Percentiles rank a stretch among this genome's conserved stretches.
Evolutionary conservation across 2,113 vertebrate genomes (phyloP).

Genomic region (Chloropsis hardwickii): DNA sequence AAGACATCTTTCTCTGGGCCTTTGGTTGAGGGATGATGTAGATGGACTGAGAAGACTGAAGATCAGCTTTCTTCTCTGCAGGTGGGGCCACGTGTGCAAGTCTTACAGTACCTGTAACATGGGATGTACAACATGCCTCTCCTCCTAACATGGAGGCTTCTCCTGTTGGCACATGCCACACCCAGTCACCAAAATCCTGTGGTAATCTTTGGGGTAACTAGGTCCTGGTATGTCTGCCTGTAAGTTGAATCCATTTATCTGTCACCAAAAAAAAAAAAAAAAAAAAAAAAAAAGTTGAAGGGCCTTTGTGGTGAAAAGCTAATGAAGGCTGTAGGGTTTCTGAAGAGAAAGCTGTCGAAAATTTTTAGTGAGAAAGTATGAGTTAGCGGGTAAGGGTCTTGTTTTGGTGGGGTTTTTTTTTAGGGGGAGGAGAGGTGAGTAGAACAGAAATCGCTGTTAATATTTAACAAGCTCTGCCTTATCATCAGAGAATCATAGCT

Average conservation of each 20-base stretch:
- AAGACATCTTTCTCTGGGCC: not conserved
- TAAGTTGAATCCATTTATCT: not conserved
- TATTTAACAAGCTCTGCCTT: not conserved
- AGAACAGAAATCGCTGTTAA: not conserved
- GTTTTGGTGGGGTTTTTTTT: not conserved
- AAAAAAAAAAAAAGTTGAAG: not conserved
- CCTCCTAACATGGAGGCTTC: not conserved
- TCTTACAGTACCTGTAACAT: not conserved
- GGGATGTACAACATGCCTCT: not conserved
- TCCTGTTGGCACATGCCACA: fast-evolving
- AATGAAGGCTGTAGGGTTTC: not conserved
- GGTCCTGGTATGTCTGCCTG: not conserved
- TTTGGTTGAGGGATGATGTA: not conserved
- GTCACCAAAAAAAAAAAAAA: not conserved
- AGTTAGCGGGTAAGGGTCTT: not conserved
- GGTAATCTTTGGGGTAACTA: not conserved
- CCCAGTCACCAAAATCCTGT: not conserved
- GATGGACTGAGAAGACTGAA: not conserved
- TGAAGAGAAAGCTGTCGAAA: not conserved
- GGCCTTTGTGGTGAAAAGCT: not conserved
- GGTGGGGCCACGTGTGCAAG: no score
- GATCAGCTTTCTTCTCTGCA: not conserved
- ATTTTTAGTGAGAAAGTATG: not conserved
- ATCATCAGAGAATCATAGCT: not conserved
- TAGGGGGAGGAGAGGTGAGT: not conserved